phyloP scores from a whole-genome alignment of 1,140 invertebrate genomes.

The Heliconius eleuchia region DNA sequence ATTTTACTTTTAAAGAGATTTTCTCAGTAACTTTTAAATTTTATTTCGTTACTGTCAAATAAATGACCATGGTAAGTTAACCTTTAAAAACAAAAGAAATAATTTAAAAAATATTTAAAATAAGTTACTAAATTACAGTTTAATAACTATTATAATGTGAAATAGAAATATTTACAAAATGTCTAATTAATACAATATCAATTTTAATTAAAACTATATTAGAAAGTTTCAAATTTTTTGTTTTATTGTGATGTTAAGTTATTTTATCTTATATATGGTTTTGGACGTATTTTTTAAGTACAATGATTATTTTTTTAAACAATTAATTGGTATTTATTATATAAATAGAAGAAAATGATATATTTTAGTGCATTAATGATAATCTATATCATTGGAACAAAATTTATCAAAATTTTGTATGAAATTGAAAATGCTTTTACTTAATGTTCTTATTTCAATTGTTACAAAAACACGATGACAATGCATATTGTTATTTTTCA shows the following conservation, averaged over 20 bases:
- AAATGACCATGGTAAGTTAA: too few relatives aligned
- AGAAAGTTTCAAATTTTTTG: background rate
- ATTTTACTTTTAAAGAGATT: too few relatives aligned
- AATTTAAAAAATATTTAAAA: background rate
- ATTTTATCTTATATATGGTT: background rate
- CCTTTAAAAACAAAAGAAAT: background rate
- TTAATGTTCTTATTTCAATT: too few relatives aligned
- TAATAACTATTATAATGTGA: background rate
- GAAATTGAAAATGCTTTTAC: too few relatives aligned
- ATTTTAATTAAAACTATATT: background rate
- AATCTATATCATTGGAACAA: too few relatives aligned
- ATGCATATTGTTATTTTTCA: background rate
- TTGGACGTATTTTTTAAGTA: conserved; percentile 3
- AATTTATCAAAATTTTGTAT: too few relatives aligned
- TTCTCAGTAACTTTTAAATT: too few relatives aligned
- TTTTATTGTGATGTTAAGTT: background rate
- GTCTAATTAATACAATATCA: background rate
- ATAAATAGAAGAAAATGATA: too few relatives aligned
- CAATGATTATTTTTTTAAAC: background rate
- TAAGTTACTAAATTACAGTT: background rate
- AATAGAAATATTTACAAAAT: conserved; percentile 2
- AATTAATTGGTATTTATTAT: too few relatives aligned
- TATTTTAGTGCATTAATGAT: too few relatives aligned
- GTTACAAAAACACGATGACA: too few relatives aligned
- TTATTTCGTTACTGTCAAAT: too few relatives aligned